Conservation (phyloP, 2,797 vertebrate genomes). For the Triplophysa bombifrons region DNA sequence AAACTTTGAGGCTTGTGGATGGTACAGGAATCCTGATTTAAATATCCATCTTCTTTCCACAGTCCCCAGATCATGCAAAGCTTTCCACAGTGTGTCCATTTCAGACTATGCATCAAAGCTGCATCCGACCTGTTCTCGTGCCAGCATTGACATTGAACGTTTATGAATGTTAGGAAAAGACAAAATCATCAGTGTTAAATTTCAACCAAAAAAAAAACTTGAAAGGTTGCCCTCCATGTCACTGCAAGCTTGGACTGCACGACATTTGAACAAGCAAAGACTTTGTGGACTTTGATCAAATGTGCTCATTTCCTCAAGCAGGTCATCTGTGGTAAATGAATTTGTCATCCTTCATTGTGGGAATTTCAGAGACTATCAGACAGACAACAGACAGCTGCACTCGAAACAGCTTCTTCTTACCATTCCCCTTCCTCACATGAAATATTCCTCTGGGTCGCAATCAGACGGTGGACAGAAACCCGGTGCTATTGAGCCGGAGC, state of each 20-base stretch:
- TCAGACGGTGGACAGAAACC: slow-evolving; percentile 58
- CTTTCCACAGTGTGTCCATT: slow-evolving; percentile 58
- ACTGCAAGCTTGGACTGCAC: slow-evolving; percentile 34
- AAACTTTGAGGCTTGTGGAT: slow-evolving; percentile 25
- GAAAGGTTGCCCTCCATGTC: slow-evolving; percentile 25
- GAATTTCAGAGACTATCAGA: slow-evolving; percentile 33
- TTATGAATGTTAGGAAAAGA: slow-evolving; percentile 67
- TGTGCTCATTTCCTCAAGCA: slow-evolving; percentile 28
- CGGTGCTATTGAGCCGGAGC: slow-evolving; percentile 74
- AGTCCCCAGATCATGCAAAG: slow-evolving; percentile 31
- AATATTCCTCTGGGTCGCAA: slow-evolving; percentile 58
- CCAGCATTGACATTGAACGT: slow-evolving; percentile 67
- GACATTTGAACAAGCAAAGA: slow-evolving; percentile 31
- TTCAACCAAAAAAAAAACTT: slow-evolving; percentile 10
- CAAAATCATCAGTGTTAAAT: slow-evolving; percentile 56
- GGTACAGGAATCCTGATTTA: slow-evolving; percentile 15
- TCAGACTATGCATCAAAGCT: slow-evolving; percentile 75
- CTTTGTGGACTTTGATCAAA: slow-evolving; percentile 39
- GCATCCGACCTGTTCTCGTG: slow-evolving; percentile 41
- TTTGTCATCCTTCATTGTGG: slow-evolving; percentile 10
- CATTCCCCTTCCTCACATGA: slow-evolving; percentile 52
- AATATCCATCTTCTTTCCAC: background rate
- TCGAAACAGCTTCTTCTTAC: slow-evolving; percentile 45
- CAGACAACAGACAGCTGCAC: slow-evolving; percentile 31
- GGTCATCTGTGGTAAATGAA: slow-evolving; percentile 25